Base-by-base conservation (phyloP, 2,797 vertebrate genomes). In the Pangasius macronema region DNA sequence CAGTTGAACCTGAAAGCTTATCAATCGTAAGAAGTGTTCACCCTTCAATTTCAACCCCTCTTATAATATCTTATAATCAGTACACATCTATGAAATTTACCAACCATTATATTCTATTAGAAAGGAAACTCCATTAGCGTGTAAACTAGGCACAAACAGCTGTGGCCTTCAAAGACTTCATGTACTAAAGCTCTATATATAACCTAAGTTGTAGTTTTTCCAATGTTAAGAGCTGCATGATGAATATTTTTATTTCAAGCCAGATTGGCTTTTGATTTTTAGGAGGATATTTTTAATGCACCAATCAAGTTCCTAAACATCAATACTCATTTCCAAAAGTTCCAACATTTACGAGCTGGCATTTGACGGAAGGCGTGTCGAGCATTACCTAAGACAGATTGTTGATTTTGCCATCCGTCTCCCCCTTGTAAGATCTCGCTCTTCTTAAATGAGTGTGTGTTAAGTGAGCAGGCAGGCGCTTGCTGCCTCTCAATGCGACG, bases 401-500 rank as follows among this genome's bases (percentile, higher is more conserved):
- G 90, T 80, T 90, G 86, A 89, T 89, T 82, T 90, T 91, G 89
- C 88, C 87, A 87, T 91, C 89, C 89, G 87, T 90, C 63, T 83
- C 85, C 85, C 86, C 80, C 86, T 89, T 39, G 73, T 85, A 88
- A 73, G 84, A 90, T 91, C 86, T 79, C 82, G 77, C 82, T 87
- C 89, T 87, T 88, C 87, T 88, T 89, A 91, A 91, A 90, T 87
- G 88, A 91, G 87, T 86, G 61, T 89, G 85, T 77, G 86, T 80
- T 89, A 90, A 89, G 57, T 57, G 87, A 88, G 88, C 89, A 90
- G 84, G 89, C 85, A 76, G 81, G 86, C 90, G 83, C 82, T 86
- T 84, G 33, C 84, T 83, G 89, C 87, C 86, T 90, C 87, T 91
- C 87, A 86, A 91, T 87, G 89, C 90, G 87, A 49, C 83, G 86